Conservation (phyloP, 92 coral and sea anemone genomes). For the Isaurus tuberculatus region DNA sequence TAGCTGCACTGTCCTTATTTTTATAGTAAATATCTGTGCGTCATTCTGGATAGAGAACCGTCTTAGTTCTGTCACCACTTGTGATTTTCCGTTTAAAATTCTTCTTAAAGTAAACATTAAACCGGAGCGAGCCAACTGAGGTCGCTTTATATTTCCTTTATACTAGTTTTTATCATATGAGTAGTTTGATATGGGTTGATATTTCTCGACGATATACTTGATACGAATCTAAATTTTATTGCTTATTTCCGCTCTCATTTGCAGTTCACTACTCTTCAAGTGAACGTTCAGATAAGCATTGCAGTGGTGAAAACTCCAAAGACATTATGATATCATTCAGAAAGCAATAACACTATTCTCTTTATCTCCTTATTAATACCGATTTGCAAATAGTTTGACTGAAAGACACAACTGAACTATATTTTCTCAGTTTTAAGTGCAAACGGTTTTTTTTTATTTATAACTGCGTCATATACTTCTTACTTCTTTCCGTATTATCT, state of each 20-base stretch:
- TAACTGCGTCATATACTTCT: background rate
- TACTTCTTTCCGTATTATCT: background rate
- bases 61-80: background rate
- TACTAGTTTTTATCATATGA: slow-evolving; percentile 17
- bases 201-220: slow-evolving; percentile 26
- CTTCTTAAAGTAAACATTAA: slow-evolving; percentile 12
- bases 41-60: background rate
- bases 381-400: background rate
- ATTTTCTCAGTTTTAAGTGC: background rate
- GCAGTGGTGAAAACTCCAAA: slow-evolving; percentile 42
- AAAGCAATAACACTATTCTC: background rate
- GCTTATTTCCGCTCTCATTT: slow-evolving; percentile 39
- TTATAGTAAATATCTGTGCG: background rate
- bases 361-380: background rate
- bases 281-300: slow-evolving; percentile 17
- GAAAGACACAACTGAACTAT: background rate
- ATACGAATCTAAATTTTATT: slow-evolving; percentile 46
- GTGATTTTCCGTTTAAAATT: slow-evolving; percentile 8
- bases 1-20: too few species aligned
- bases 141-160: slow-evolving; percentile 18
- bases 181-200: slow-evolving; percentile 29
- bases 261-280: background rate
- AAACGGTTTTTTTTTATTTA: background rate
- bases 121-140: background rate
- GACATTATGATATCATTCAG: background rate